These are phyloP conservation scores for Gambusia affinis DNA, from an alignment of 2,113 vertebrate species.

Conservation along the genomic window DNA sequence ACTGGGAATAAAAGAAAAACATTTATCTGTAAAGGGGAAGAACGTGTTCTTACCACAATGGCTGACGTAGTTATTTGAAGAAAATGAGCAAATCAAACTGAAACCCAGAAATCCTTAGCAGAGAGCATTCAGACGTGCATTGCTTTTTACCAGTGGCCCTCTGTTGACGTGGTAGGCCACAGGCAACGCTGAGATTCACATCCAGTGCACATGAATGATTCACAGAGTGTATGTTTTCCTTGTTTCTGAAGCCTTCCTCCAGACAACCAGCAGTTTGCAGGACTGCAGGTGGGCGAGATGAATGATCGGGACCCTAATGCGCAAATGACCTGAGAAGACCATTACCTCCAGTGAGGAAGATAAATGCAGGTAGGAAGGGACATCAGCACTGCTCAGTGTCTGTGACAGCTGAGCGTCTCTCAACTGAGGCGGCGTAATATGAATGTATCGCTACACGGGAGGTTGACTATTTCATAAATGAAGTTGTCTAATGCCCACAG, in stretches of 20 bases:
- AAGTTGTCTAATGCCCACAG: slow-evolving; percentile 75
- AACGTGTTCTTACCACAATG: background rate
- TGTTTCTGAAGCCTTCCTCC: slow-evolving; percentile 25
- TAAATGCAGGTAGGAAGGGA: slow-evolving; percentile 72
- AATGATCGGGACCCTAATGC: slow-evolving; percentile 67
- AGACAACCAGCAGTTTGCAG: slow-evolving; percentile 26
- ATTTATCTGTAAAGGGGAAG: slow-evolving; percentile 17
- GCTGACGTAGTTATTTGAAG: background rate
- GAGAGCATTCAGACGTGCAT: slow-evolving; percentile 31
- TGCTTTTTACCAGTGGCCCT: slow-evolving; percentile 22
- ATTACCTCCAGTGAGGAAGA: slow-evolving; percentile 75
- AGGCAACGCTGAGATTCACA: slow-evolving; percentile 14
- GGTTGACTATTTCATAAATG: slow-evolving; percentile 78
- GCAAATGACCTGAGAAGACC: slow-evolving; percentile 76
- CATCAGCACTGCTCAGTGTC: slow-evolving; percentile 76
- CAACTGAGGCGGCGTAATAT: slow-evolving; percentile 72
- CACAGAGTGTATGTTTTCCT: slow-evolving; percentile 35
- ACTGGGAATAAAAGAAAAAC: background rate
- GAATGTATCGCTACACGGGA: slow-evolving; percentile 78
- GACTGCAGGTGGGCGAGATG: slow-evolving; percentile 62
- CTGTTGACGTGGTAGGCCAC: slow-evolving; percentile 28
- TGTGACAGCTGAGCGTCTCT: slow-evolving; percentile 73
- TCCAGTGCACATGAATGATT: slow-evolving; percentile 39
- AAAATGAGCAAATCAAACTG: slow-evolving; percentile 33
- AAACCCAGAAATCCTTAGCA: slow-evolving; percentile 31